phyloP scores from a whole-genome alignment of 2,888 invertebrate species.

The Octodonta nipae region DNA sequence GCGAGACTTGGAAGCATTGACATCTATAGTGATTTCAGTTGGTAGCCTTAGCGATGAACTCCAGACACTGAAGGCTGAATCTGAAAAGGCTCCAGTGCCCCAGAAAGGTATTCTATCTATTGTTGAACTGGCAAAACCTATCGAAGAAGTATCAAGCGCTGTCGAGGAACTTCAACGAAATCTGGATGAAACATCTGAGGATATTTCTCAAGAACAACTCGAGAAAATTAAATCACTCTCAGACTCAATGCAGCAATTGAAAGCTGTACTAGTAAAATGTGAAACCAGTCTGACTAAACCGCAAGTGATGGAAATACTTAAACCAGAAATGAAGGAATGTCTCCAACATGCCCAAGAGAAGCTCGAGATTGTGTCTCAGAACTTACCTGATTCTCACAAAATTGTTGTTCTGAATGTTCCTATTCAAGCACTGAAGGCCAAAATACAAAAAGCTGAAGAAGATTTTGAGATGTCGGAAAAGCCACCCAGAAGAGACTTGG shows the following conservation, averaged over 20 bases:
- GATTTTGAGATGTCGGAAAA: no score
- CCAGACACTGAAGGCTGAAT: no score
- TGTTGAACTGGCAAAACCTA: conserved; percentile 9
- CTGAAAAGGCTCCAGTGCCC: not conserved
- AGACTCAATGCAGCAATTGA: conserved; percentile 10
- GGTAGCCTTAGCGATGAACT: no score
- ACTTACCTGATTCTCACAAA: no score
- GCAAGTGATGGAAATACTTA: conserved; percentile 6
- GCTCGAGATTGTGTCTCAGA: no score
- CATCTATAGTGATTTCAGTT: no score
- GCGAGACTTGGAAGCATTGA: no score
- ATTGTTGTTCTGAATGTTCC: no score
- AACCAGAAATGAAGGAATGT: no score
- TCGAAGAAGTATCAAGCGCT: conserved; percentile 7
- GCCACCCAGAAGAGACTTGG: conserved; percentile 7
- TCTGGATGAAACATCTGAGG: not conserved
- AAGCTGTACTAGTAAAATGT: conserved; percentile 6
- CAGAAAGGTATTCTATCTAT: conserved; percentile 14
- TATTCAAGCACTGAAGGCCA: no score
- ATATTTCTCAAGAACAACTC: conserved; percentile 6
- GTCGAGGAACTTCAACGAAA: conserved; percentile 7
- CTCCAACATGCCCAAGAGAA: no score
- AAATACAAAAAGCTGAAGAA: no score
- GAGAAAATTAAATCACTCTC: conserved; percentile 9
- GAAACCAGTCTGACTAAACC: conserved; percentile 9